Base-by-base conservation (phyloP, 2,797 vertebrate genomes). In the Poeciliopsis turneri region DNA sequence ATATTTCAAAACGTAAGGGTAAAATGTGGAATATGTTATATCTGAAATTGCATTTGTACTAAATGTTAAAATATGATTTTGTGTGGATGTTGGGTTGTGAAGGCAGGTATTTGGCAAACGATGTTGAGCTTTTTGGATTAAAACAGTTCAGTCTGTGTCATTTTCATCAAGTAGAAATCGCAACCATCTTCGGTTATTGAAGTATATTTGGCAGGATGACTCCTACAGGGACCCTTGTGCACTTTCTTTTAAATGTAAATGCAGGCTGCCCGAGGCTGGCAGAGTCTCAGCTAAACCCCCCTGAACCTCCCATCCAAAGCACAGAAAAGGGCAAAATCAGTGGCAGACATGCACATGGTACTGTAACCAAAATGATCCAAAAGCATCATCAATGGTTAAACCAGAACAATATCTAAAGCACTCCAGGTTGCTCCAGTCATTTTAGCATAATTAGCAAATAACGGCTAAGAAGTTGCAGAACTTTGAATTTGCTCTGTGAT, bases 221-320 rank as follows among this genome's bases (percentile, higher is more conserved):
- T 78, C 36, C 51, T 39, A 57, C 43, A 49, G 51, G 59, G 47
- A 30, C 47, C 72, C 41, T 69, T 33, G n/a, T 55, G 46, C 46
- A 51, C n/a, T 55, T 51, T 64, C 39, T 79, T 51, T 41, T 4
- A 55, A 43, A 41, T 79, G 46, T 36, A 66, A 78, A 73, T 47
- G 25, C 73, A 30, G 43, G 39, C 47, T 64, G 46, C 59, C 36
- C 43, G 71, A 79, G 46, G 77, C 45, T 66, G 71, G 13, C 61
- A 51, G 46, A 72, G 57, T n/a, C 36, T 71, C 69, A 78, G 33
- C 55, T 25, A 36, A 36, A 51, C 69, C 36, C 23, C 20, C 25
- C 7, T 59, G 4, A 28, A 33, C 30, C 11, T 68, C 33, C 77
- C 45, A 8, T 43, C 57, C 55, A 49, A 45, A 47, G 70, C 18